phyloP scores from a whole-genome alignment of 2,888 invertebrate genomes.

The Urechis unicinctus region DNA sequence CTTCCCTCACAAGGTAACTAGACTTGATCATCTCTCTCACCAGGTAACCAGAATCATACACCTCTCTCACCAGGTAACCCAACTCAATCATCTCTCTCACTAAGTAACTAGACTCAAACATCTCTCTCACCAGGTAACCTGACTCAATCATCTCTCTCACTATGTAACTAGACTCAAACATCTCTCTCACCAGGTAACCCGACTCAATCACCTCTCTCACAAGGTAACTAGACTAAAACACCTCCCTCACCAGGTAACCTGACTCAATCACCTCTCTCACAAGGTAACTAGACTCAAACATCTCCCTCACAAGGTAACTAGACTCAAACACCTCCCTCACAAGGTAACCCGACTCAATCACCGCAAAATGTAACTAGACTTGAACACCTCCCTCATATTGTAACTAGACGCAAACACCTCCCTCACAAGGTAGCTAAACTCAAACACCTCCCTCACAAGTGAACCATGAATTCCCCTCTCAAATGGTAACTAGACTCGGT shows the following conservation, averaged over 20 bases:
- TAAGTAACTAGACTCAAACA: no score
- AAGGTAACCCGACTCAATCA: background rate
- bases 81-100: no score
- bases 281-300: background rate
- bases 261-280: background rate
- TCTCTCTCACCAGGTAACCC: background rate
- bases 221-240: background rate
- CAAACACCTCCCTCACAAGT: background rate
- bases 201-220: background rate
- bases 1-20: conserved; percentile 67
- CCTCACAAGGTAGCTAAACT: conserved; percentile 63
- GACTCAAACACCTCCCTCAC: background rate
- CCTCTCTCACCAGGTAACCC: no score
- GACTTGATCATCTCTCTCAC: background rate
- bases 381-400: no score
- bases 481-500: no score
- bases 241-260: background rate
- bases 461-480: no score
- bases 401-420: conserved; percentile 80
- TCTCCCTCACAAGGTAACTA: background rate
- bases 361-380: no score
- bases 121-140: no score
- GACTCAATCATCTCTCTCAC: no score
- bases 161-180: background rate
- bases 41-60: no score